Conservation (phyloP, 23 tunicate genomes). For the Styela plicata region DNA sequence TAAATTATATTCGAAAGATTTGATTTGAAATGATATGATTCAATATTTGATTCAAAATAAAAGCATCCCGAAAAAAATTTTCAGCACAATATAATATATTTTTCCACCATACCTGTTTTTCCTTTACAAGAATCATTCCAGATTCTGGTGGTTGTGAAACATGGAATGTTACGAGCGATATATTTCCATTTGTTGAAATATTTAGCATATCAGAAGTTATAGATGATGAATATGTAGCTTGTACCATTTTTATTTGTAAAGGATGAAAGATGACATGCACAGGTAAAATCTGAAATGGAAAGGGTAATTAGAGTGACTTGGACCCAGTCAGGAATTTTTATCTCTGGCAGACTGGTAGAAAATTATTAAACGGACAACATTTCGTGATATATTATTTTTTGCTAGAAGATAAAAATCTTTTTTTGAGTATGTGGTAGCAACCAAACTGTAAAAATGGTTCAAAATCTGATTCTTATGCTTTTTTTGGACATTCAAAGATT, state of each 20-base stretch:
- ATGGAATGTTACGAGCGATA: constrained; percentile 21
- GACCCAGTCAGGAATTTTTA: neutral
- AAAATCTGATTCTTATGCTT: neutral
- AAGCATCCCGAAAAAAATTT: too few relatives aligned
- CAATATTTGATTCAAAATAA: too few relatives aligned
- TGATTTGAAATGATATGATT: too few relatives aligned
- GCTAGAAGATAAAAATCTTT: too few relatives aligned
- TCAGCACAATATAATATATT: too few relatives aligned
- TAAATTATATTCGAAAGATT: too few relatives aligned
- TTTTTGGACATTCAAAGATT: neutral
- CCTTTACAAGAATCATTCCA: constrained; percentile 32
- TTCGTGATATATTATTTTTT: too few relatives aligned
- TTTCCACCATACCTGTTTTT: constrained; percentile 43
- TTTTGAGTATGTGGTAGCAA: neutral
- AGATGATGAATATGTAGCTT: constrained; percentile 32
- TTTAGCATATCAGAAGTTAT: constrained; percentile 23
- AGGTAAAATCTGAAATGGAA: constrained; percentile 42
- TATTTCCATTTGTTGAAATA: constrained; percentile 52
- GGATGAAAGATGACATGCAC: constrained; percentile 26
- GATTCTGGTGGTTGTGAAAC: constrained; percentile 18
- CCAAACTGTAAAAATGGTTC: neutral
- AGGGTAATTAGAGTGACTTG: neutral
- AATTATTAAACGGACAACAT: too few relatives aligned
- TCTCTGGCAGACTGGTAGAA: too few relatives aligned
- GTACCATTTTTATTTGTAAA: constrained; percentile 22